Conservation (phyloP, 2,888 invertebrate species). For the Diplazon laetatorius region DNA sequence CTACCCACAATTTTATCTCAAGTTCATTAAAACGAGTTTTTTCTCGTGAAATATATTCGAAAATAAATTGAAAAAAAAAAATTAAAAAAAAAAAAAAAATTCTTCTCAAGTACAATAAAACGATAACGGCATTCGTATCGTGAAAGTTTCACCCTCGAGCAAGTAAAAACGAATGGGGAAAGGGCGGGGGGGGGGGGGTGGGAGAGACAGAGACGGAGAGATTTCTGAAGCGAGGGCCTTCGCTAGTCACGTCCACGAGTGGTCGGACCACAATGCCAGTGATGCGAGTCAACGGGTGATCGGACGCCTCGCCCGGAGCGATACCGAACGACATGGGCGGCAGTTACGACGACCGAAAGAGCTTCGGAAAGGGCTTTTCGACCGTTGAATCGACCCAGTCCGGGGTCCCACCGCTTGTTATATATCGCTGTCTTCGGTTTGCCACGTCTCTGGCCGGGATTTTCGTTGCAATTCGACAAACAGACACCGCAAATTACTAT, state of each 20-base stretch:
- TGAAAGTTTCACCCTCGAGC: not conserved
- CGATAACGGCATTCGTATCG: not conserved
- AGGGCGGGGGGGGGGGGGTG: not conserved
- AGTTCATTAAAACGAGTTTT: no score
- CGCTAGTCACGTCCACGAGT: conserved; percentile 58
- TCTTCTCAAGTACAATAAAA: not conserved
- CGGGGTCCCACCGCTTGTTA: no score
- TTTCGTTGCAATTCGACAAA: no score
- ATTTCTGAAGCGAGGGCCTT: not conserved
- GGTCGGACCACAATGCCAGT: conserved; percentile 50
- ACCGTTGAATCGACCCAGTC: no score
- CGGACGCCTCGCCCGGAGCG: conserved; percentile 12
- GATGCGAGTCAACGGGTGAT: conserved; percentile 53
- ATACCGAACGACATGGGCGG: no score
- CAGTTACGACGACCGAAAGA: not conserved
- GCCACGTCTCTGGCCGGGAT: no score
- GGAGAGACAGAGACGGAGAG: not conserved
- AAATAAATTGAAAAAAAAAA: no score
- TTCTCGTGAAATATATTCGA: no score
- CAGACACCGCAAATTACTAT: no score
- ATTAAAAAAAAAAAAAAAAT: not conserved
- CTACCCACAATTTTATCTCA: no score
- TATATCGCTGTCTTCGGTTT: no score
- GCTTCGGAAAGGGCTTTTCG: conserved; percentile 18
- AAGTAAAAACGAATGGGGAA: not conserved